Conservation (phyloP, 2,797 vertebrate genomes). For the Garrulus glandarius region DNA sequence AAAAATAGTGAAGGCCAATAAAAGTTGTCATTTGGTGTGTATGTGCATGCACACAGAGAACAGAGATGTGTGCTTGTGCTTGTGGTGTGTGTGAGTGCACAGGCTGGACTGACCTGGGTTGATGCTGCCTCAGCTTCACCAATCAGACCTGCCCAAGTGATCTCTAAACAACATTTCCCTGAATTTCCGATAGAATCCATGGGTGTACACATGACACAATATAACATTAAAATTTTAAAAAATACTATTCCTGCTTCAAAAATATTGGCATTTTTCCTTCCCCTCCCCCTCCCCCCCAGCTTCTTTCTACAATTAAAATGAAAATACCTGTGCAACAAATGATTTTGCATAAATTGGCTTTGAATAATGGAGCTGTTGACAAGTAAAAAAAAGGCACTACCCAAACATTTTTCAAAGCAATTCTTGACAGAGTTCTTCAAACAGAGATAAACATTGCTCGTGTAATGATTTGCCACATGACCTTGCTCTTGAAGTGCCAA, state of each 20-base stretch:
- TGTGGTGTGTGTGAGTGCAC: neutral
- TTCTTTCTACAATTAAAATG: slow-evolving; percentile 40
- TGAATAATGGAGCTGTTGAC: slow-evolving; percentile 31
- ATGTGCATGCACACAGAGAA: neutral
- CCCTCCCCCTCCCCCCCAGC: no score
- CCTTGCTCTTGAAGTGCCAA: slow-evolving; percentile 32
- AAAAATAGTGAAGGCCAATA: neutral
- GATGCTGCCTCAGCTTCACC: neutral
- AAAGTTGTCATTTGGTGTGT: neutral
- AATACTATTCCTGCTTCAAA: neutral
- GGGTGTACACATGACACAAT: neutral
- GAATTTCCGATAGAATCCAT: neutral
- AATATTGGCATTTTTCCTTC: neutral
- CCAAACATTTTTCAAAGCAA: slow-evolving; percentile 8
- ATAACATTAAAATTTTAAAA: neutral
- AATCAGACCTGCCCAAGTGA: fast-evolving
- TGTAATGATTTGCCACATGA: slow-evolving; percentile 45
- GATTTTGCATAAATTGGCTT: slow-evolving; percentile 30
- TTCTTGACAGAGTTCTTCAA: neutral
- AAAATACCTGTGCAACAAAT: neutral
- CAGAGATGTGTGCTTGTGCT: neutral
- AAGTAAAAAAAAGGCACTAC: neutral
- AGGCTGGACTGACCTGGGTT: neutral
- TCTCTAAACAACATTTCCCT: neutral
- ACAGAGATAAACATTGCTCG: neutral